A percentile compares a stretch with the other conserved stretches of the same genome.
Conservation (phyloP, 2,797 vertebrate genomes). For the Spatula clypeata region DNA sequence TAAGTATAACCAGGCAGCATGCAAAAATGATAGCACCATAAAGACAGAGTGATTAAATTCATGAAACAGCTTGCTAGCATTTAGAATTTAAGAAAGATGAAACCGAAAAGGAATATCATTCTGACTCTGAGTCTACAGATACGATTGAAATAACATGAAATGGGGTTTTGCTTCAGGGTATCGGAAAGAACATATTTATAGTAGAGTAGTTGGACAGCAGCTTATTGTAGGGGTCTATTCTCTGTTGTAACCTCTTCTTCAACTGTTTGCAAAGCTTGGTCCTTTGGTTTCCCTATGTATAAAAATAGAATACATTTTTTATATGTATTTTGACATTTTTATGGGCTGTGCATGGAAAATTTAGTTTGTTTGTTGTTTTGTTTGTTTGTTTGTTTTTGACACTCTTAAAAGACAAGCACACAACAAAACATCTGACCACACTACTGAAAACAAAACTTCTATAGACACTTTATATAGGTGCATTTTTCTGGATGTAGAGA, state of each 20-base stretch:
- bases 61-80: neutral
- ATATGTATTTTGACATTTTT: neutral
- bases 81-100: neutral
- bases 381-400: neutral
- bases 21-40: neutral
- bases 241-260: neutral
- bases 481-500: neutral
- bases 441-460: neutral
- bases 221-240: neutral
- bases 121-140: neutral
- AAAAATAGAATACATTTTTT: neutral
- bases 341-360: neutral
- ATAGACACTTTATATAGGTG: fast-evolving
- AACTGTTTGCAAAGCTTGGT: neutral
- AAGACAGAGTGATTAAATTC: neutral
- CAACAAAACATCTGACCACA: neutral
- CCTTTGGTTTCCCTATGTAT: neutral
- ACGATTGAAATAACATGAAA: neutral
- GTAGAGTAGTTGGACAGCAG: neutral
- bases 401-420: neutral
- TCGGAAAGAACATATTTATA: neutral
- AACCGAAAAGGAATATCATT: neutral
- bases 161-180: neutral
- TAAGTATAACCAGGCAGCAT: neutral
- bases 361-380: no score